Evolutionary conservation across 2,113 vertebrate species (phyloP).

Genomic region (Hydropotes inermis): DNA sequence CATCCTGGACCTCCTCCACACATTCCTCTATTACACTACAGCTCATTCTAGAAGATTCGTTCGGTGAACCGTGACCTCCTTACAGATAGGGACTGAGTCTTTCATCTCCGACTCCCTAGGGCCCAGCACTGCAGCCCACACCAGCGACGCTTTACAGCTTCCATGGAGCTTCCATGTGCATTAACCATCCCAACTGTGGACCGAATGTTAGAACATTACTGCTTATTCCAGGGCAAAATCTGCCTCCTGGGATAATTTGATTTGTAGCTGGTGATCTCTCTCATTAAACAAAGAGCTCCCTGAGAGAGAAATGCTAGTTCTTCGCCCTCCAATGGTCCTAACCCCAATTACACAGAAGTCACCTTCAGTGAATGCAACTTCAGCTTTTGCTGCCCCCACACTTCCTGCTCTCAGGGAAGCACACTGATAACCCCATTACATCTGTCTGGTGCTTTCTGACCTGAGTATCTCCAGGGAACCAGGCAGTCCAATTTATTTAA

Average conservation of each 20-base stretch:
- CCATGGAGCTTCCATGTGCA: not conserved
- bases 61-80: not conserved
- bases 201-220: not conserved
- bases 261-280: not conserved
- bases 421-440: not conserved
- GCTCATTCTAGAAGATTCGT: not conserved
- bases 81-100: not conserved
- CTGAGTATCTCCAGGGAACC: not conserved
- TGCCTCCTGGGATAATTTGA: not conserved
- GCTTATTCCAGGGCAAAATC: not conserved
- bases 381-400: not conserved
- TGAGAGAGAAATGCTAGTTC: not conserved
- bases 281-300: not conserved
- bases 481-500: slow-evolving; percentile 43
- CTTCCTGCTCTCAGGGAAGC: not conserved
- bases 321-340: not conserved
- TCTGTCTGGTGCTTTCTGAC: not conserved
- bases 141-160: not conserved
- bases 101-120: not conserved
- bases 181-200: not conserved
- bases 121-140: not conserved
- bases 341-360: not conserved
- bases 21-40: not conserved
- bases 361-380: not conserved
- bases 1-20: not conserved